These are phyloP conservation scores for Netelia fuscicornis DNA, from an alignment of 2,888 invertebrate genomes.

Conservation along the genomic window DNA sequence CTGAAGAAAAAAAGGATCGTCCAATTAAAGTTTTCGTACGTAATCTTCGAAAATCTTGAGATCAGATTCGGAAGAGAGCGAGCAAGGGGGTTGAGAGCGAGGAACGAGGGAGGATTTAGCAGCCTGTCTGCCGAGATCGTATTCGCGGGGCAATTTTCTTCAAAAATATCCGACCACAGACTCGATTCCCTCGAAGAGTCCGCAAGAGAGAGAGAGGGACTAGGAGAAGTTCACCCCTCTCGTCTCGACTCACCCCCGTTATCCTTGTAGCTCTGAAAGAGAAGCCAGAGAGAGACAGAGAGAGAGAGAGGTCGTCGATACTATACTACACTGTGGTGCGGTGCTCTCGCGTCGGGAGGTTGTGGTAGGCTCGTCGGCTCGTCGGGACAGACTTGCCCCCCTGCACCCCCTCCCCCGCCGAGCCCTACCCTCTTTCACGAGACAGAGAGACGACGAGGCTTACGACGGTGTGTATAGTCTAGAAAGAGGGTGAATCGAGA, in stretches of 20 bases:
- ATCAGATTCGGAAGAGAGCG: slow-evolving; percentile 5
- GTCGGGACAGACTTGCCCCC: slow-evolving; percentile 69
- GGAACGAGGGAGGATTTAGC: slow-evolving; percentile 46
- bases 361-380: slow-evolving; percentile 84
- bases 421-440: slow-evolving; percentile 10
- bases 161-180: slow-evolving; percentile 75
- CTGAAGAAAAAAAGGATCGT: no score
- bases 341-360: slow-evolving; percentile 78
- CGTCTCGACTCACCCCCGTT: slow-evolving; percentile 18
- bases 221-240: slow-evolving; percentile 27
- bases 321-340: slow-evolving; percentile 75
- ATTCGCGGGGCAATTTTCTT: slow-evolving; percentile 75
- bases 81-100: slow-evolving; percentile 1
- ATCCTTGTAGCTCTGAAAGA: slow-evolving; percentile 55
- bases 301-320: slow-evolving; percentile 82
- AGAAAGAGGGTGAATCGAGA: background rate
- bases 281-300: slow-evolving; percentile 44
- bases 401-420: slow-evolving; percentile 65
- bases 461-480: background rate
- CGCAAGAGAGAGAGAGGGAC: slow-evolving; percentile 9
- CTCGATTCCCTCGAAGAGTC: slow-evolving; percentile 53
- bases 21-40: background rate
- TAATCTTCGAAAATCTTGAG: slow-evolving; percentile 40
- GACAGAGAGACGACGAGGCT: background rate
- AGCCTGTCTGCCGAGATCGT: slow-evolving; percentile 8